Base-by-base conservation (phyloP, 2,888 invertebrate genomes). In the Ophion slaviceki region DNA sequence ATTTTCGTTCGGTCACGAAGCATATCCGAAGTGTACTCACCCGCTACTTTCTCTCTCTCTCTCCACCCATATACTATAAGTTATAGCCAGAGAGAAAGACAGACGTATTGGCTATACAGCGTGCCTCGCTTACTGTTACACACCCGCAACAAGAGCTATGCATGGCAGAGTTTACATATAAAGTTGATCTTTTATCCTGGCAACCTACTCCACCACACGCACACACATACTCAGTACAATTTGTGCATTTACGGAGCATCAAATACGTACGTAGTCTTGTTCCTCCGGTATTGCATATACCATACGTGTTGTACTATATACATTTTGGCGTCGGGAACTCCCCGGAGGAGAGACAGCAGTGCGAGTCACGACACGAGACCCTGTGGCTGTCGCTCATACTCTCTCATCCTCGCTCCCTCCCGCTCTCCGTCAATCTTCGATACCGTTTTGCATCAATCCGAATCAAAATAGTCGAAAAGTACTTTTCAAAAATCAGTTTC, bases 301-400 rank as follows among this genome's bases (percentile, higher is more conserved):
- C 68, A 76, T 76, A 70, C 53, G 77, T 78, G 75, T 61, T 68
- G 14, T 66, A 68, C 80, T 78, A 78, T 70, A 70, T 77, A 84
- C n/a, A 61, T 68, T 81, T 84, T 81, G 72, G 81, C 84, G 75
- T 81, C 64, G 77, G 74, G 32, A 81, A 81, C 66, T 81, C 62
- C 53, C 66, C 40, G 28, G 53, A 76, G 78, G 59, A 82, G 71
- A 84, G 70, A 78, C 80, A 84, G 75, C 86, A 86, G 86, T 86
- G 78, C 86, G 84, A 84, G 84, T 84, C 86, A 81, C 80, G 86
- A 86, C 86, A 84, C 84, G 81, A 86, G 36, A 79, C 78, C 36
- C 61, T 75, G 75, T 86, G 86, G 84, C 86, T 84, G 84, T 45
- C 72, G 72, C 80, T 81, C 78, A 66, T 59, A 11, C 40, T n/a